Evolutionary conservation across 2,888 invertebrate species (phyloP).

Genomic region (Rhagonycha lutea): DNA sequence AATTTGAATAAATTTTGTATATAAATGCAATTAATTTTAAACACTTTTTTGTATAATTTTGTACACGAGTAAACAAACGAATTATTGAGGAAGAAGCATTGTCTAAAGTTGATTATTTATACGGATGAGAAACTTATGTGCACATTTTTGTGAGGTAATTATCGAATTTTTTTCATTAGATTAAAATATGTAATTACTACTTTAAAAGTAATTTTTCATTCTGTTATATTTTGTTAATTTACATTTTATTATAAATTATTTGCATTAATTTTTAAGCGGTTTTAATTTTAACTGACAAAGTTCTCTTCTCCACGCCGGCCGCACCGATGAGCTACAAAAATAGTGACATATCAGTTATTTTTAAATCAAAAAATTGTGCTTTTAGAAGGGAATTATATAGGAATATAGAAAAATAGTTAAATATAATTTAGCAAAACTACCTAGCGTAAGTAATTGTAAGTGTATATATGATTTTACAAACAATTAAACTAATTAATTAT

Average conservation of each 20-base stretch:
- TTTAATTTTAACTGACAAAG: not conserved
- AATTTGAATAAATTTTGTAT: not conserved
- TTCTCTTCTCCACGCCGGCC: not conserved
- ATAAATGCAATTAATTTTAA: not conserved
- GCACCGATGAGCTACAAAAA: not conserved
- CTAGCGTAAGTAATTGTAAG: not conserved
- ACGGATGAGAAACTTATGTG: not conserved
- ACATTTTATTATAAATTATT: not conserved
- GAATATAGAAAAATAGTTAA: not conserved
- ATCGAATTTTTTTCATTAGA: not conserved
- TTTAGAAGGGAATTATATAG: not conserved
- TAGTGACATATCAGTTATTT: not conserved
- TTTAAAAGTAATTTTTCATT: not conserved
- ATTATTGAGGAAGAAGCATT: not conserved
- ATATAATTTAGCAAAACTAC: not conserved
- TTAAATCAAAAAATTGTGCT: not conserved
- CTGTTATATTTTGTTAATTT: not conserved
- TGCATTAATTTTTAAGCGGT: not conserved
- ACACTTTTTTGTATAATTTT: not conserved
- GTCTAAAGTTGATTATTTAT: not conserved
- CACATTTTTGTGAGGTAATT: not conserved
- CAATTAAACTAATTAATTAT: constrained; percentile 26
- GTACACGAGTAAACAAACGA: not conserved
- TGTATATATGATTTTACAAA: not conserved
- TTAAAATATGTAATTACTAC: not conserved